Evolutionary conservation across 1,140 invertebrate species (phyloP).

Genomic region (Drosophila ficusphila): DNA sequence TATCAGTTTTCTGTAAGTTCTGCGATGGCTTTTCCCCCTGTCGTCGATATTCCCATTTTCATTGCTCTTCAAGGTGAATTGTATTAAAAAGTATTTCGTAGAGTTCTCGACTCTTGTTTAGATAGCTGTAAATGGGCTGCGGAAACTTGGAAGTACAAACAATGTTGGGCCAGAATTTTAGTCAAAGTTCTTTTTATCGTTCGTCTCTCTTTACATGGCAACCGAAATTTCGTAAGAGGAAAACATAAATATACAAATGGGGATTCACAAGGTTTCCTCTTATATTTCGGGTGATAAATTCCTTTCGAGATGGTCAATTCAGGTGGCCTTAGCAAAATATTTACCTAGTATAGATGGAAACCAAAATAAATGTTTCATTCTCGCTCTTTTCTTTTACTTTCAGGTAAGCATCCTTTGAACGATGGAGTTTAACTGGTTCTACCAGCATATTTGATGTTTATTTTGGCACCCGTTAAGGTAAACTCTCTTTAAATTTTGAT

Average conservation of each 20-base stretch:
- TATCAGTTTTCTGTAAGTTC: conserved; percentile 45
- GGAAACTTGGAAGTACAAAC: conserved; percentile 38
- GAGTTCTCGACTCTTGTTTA: conserved; percentile 27
- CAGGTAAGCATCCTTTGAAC: conserved; percentile 37
- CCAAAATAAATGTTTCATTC: conserved; percentile 16
- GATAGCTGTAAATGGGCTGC: conserved; percentile 50
- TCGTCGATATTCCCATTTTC: conserved; percentile 16
- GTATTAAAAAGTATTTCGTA: conserved; percentile 50
- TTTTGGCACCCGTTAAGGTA: conserved; percentile 1
- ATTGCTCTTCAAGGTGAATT: conserved; percentile 64
- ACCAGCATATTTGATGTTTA: conserved; percentile 1
- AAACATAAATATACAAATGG: conserved; percentile 40
- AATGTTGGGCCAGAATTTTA: conserved; percentile 15
- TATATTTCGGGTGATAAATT: background rate
- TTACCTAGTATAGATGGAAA: conserved; percentile 16
- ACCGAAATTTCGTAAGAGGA: conserved; percentile 31
- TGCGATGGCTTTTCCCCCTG: conserved; percentile 24
- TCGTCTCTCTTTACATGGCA: conserved; percentile 30
- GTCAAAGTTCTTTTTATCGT: conserved; percentile 17
- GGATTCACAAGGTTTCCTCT: conserved; percentile 28
- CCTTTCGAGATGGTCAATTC: background rate
- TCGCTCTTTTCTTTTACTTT: conserved; percentile 19
- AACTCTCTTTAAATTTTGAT: background rate
- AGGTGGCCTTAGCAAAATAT: conserved; percentile 17
- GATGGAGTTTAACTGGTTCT: background rate